Base-by-base conservation (phyloP, 2,888 invertebrate species). In the Morpho helenor region DNA sequence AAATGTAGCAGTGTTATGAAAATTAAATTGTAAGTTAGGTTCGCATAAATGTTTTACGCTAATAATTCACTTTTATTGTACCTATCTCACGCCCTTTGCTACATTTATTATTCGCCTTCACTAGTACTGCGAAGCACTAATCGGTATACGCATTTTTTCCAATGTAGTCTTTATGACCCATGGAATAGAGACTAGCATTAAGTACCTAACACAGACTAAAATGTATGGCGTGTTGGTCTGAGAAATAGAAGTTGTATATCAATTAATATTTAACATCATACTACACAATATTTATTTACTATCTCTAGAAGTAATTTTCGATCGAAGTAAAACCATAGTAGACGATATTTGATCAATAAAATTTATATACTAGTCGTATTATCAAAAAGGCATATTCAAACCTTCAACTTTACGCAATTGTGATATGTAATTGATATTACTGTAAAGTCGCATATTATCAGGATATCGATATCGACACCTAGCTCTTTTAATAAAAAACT, bases 51-150 rank as follows among this genome's bases (percentile, higher is more conserved):
- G 85, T 82, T 85, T 82, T 78, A 77, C 76, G 77, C 76, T 85
- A 87, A 88, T 89, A 89, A 86, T 82, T 89, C 88, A 88, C 84
- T 87, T 89, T 88, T 88, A 88, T 88, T 87, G 82, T 88, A 85
- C 86, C 85, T 85, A 70, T 68, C 82, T 84, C 84, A 80, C 86
- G 84, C 86, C 86, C 84, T 87, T 84, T 82, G 77, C 81, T 76
- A 75, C 87, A 87, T 88, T 88, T 88, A 88, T 88, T 76, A 80
- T 83, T 79, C 83, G 83, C 86, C 87, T 87, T 78, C 76, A 75
- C 81, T 82, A 80, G 80, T 63, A 63, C 55, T 44, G 52, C 46
- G 58, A 57, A 57, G 49, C 64, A 61, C 64, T 62, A 67, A 64
- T 64, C 55, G 60, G 45, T 61, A 49, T 56, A 55, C 50, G 52